Conservation (phyloP, 2,797 vertebrate species). For the Xenentodon cancila region DNA sequence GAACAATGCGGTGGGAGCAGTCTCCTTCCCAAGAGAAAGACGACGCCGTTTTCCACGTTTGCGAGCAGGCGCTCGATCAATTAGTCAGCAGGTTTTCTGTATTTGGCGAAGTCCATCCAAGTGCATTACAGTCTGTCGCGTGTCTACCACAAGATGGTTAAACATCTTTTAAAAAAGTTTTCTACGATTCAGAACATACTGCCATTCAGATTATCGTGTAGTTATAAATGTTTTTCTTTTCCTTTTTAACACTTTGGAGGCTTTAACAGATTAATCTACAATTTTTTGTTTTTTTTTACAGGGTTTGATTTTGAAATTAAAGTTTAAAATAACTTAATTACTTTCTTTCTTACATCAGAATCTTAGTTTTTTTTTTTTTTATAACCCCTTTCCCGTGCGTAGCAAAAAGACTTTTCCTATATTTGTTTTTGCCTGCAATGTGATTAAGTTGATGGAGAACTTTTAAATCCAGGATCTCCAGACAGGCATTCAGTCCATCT, state of each 20-base stretch:
- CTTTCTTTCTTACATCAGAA: conserved; percentile 29
- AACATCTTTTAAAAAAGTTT: conserved; percentile 30
- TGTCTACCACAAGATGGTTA: conserved; percentile 40
- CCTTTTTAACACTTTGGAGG: neutral
- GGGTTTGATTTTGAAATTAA: conserved; percentile 36
- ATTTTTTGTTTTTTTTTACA: conserved; percentile 4
- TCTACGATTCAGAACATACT: conserved; percentile 49
- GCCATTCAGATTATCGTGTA: conserved; percentile 36
- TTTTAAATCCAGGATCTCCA: conserved; percentile 38
- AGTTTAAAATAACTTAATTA: conserved; percentile 3
- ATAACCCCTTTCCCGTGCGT: no score
- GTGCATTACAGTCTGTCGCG: conserved; percentile 53
- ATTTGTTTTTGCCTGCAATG: conserved; percentile 11
- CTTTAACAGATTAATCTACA: conserved; percentile 13
- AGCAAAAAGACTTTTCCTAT: conserved; percentile 1
- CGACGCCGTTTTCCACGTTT: neutral
- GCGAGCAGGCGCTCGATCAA: neutral
- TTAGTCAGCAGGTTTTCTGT: conserved; percentile 6
- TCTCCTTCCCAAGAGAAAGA: neutral
- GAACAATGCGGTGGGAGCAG: neutral
- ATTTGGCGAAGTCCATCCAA: conserved; percentile 40
- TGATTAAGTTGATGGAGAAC: conserved; percentile 27
- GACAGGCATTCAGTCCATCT: conserved; percentile 39
- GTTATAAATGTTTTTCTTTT: neutral
- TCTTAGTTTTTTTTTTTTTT: neutral